These are phyloP conservation scores for Phacellophora camtschatica DNA, from an alignment of 30 jellyfish, hydroid and myxozoan species.

Conservation along the genomic window DNA sequence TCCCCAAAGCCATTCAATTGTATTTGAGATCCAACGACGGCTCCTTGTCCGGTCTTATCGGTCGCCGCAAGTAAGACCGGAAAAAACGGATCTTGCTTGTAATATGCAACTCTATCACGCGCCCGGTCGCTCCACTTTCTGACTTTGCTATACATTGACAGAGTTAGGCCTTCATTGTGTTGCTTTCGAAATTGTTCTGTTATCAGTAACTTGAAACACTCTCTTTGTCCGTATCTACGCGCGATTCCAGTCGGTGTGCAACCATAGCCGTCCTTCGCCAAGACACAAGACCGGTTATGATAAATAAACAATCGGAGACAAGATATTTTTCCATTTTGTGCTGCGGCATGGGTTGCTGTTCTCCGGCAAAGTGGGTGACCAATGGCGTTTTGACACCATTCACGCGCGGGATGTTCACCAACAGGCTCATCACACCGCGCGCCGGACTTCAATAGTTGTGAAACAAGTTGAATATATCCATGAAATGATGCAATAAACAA, in stretches of 20 bases:
- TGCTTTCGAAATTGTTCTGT: slow-evolving; percentile 59
- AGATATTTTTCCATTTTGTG: slow-evolving; percentile 54
- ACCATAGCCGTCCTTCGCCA: slow-evolving; percentile 58
- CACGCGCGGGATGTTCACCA: slow-evolving; percentile 71
- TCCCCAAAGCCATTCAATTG: slow-evolving; percentile 64
- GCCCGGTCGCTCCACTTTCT: slow-evolving; percentile 77
- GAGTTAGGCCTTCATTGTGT: slow-evolving; percentile 47
- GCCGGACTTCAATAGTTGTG: slow-evolving; percentile 61
- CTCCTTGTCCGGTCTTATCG: slow-evolving; percentile 36
- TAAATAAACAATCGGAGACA: slow-evolving; percentile 62
- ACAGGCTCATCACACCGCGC: slow-evolving; percentile 77
- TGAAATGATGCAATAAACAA: slow-evolving; percentile 69
- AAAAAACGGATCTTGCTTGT: slow-evolving; percentile 33
- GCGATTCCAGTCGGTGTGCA: slow-evolving; percentile 62
- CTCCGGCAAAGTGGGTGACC: slow-evolving; percentile 49
- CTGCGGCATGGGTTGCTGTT: slow-evolving; percentile 74
- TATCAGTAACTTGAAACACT: slow-evolving; percentile 45
- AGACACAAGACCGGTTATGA: slow-evolving; percentile 60
- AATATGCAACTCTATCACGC: slow-evolving; percentile 53
- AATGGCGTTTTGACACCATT: slow-evolving; percentile 33
- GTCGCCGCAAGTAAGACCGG: slow-evolving; percentile 28
- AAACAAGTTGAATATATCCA: slow-evolving; percentile 59
- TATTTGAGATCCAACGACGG: slow-evolving; percentile 62
- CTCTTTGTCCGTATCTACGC: slow-evolving; percentile 59
- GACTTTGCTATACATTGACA: slow-evolving; percentile 50